Evolutionary conservation across 2,888 invertebrate genomes (phyloP), one percentile per base, ranked within the genome.

Genomic region (Leucania comma): DNA sequence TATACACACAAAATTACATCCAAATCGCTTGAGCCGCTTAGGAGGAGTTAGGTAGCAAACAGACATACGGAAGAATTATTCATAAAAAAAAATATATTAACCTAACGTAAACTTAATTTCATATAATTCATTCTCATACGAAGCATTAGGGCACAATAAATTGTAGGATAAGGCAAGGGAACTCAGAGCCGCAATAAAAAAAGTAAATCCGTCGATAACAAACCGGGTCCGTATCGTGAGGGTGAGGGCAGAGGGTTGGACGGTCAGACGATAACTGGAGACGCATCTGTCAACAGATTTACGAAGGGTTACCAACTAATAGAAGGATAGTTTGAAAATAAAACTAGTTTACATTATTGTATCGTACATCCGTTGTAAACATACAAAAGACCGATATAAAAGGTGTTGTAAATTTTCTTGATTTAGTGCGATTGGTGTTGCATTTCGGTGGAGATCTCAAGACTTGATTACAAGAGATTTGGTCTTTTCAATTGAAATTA

Each of bases 211-310:
- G 64, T 75, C 77, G 84, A 86, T 89, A 88, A 84, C 80, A 83
- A 85, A 76, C 63, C 64, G 70, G 77, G 82, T 74, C 65, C 64
- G 50, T 80, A 75, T 73, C 68, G 66, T 56, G 74, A 74, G 83
- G 85, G 80, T 53, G 83, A 71, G 73, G 76, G 73, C 69, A 63
- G 60, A 57, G 85, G 85, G 81, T 86, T 68, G 78, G 70, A 75
- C 82, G 87, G 85, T 84, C 86, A 87, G 82, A 83, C 84, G 90
- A 90, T 90, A 91, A 87, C 87, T 87, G 85, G 78, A 85, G 87
- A 84, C 85, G 82, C 83, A 84, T 85, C 87, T 85, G 87, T 84
- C 87, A 84, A 86, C 79, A 75, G 86, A 88, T 90, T 86, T 88
- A 86, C 85, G 78, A 84, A 56, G 75, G 81, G 78, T 81, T 69